Percentiles rank a stretch among this genome's conserved stretches.
Conservation (phyloP, 2,797 vertebrate species). For the Helarctos malayanus region DNA sequence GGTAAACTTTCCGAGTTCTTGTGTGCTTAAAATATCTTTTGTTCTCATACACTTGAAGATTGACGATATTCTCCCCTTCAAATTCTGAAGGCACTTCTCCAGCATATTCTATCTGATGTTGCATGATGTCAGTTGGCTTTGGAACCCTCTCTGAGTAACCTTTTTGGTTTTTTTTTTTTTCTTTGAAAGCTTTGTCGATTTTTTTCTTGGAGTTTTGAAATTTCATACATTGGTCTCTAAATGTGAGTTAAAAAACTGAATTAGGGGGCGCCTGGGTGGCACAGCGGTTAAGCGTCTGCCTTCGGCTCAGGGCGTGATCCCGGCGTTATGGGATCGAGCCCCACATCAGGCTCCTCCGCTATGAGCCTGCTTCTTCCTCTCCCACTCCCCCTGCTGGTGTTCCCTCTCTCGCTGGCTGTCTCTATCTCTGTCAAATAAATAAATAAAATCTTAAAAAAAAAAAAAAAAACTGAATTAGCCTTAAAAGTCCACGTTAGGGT, state of each 20-base stretch:
- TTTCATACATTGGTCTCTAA: background rate
- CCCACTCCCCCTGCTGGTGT: too few relatives aligned
- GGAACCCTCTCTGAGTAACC: constrained; percentile 54
- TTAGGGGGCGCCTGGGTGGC: background rate
- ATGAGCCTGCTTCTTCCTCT: too few relatives aligned
- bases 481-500: constrained; percentile 20
- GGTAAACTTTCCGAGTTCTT: constrained; percentile 52
- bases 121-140: constrained; percentile 51
- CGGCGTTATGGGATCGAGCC: too few relatives aligned
- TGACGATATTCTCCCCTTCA: constrained; percentile 58
- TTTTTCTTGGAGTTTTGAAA: constrained; percentile 59
- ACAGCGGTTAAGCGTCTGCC: too few relatives aligned
- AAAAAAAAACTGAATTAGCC: background rate
- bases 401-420: too few relatives aligned
- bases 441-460: too few relatives aligned
- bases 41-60: constrained; percentile 53
- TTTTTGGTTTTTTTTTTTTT: background rate
- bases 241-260: background rate
- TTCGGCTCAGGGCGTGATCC: too few relatives aligned
- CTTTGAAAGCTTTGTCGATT: constrained; percentile 46
- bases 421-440: too few relatives aligned
- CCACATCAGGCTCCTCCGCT: too few relatives aligned
- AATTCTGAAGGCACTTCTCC: constrained; percentile 51
- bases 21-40: constrained; percentile 66
- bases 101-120: constrained; percentile 23